Evolutionary conservation across 2,797 vertebrate species (phyloP).

Genomic region (Taeniopygia guttata): DNA sequence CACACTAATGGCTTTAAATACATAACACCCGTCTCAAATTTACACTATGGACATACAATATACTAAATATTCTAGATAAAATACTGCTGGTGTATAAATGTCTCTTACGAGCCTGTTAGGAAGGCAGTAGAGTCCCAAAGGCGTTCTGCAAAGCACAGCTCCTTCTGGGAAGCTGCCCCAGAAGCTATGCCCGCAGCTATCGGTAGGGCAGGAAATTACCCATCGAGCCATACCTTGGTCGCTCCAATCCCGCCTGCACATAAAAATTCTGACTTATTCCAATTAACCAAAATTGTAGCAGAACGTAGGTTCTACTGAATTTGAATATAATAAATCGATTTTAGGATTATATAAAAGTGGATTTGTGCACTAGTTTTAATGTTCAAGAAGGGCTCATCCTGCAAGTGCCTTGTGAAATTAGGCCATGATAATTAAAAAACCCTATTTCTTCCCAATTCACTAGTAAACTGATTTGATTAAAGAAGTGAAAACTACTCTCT

Average conservation of each 20-base stretch:
- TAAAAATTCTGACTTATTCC: no score
- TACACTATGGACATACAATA: not conserved
- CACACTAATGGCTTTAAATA: not conserved
- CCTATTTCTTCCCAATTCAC: not conserved
- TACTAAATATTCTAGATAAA: not conserved
- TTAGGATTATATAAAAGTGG: not conserved
- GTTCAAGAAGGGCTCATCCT: not conserved
- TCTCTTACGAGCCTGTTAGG: not conserved
- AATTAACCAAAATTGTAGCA: not conserved
- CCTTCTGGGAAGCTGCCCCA: not conserved
- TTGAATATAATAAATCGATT: not conserved
- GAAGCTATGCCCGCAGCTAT: no score
- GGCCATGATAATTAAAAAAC: not conserved
- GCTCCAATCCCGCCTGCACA: no score
- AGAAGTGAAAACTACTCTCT: not conserved
- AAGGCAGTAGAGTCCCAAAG: not conserved
- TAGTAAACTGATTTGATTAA: not conserved
- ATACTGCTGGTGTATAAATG: not conserved
- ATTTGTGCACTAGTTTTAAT: not conserved
- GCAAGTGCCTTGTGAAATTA: not conserved
- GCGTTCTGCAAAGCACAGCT: not conserved
- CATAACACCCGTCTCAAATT: not conserved
- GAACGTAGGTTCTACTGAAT: not conserved
- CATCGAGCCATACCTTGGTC: accelerated
- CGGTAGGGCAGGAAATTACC: not conserved